phyloP scores from a whole-genome alignment of 2,113 vertebrate genomes.

The Phycodurus eques region DNA sequence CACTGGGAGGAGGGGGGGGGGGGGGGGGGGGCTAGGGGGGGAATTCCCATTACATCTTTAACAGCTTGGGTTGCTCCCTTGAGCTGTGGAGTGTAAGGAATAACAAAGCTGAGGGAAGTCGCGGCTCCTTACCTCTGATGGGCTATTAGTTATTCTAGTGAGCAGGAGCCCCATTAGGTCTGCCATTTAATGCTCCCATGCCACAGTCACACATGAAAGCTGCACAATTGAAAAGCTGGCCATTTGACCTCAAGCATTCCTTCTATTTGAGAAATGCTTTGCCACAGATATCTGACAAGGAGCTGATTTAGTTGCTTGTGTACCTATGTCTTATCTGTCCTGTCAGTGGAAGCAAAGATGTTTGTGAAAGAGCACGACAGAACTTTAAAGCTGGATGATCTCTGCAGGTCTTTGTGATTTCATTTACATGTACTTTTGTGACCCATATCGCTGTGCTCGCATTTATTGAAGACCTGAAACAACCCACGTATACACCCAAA shows the following conservation, averaged over 20 bases:
- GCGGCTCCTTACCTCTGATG: constrained; percentile 61
- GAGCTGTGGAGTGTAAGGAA: constrained; percentile 55
- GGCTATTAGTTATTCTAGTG: constrained; percentile 70
- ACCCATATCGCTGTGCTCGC: background rate
- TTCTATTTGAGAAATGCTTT: constrained; percentile 43
- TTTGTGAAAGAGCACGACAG: background rate
- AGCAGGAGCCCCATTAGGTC: constrained; percentile 67
- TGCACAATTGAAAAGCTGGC: constrained; percentile 52
- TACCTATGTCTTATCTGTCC: constrained; percentile 29
- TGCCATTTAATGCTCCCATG: constrained; percentile 60
- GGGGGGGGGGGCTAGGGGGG: too few relatives aligned
- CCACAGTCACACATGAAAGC: constrained; percentile 60
- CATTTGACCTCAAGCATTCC: constrained; percentile 47
- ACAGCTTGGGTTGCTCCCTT: constrained; percentile 42
- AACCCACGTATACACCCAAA: background rate
- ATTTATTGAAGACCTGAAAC: background rate
- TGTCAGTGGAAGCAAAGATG: constrained; percentile 37
- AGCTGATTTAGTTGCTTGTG: constrained; percentile 45
- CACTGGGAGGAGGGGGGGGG: background rate
- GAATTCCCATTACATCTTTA: constrained; percentile 57
- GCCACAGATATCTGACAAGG: constrained; percentile 48
- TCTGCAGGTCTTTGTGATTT: background rate
- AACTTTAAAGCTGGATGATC: background rate
- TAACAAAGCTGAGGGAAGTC: constrained; percentile 60
- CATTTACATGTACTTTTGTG: background rate